These are phyloP conservation scores for Pyrgus malvae DNA, from an alignment of 2,888 invertebrate species.

Conservation along the genomic window DNA sequence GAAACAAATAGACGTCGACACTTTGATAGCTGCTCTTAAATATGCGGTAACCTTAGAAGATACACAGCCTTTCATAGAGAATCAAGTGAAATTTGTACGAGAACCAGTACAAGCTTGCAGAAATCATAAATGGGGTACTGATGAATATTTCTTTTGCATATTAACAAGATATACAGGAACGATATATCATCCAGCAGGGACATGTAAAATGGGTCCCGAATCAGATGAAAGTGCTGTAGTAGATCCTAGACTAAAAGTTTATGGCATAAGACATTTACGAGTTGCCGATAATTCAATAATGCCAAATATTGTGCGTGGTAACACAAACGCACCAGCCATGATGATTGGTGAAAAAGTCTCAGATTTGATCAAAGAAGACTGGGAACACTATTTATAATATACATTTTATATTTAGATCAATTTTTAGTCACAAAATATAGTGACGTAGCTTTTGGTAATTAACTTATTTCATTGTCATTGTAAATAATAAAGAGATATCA, in stretches of 20 bases:
- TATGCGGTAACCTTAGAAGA: constrained; percentile 79
- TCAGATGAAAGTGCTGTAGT: constrained; percentile 64
- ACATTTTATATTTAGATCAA: background rate
- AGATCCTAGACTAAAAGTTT: constrained; percentile 54
- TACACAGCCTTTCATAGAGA: constrained; percentile 77
- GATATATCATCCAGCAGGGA: constrained; percentile 74
- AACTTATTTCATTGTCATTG: background rate
- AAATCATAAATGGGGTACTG: constrained; percentile 76
- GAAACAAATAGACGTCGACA: constrained; percentile 81
- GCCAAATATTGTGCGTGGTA: constrained; percentile 89
- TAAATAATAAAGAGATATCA: background rate
- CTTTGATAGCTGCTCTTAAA: constrained; percentile 82
- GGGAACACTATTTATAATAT: constrained; percentile 36
- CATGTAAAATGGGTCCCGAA: constrained; percentile 65
- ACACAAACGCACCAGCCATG: constrained; percentile 90
- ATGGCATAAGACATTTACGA: constrained; percentile 74
- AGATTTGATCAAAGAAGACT: constrained; percentile 64
- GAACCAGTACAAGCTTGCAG: constrained; percentile 81
- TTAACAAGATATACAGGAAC: constrained; percentile 81
- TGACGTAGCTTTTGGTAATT: background rate
- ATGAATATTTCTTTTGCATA: constrained; percentile 85
- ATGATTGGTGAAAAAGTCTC: constrained; percentile 88
- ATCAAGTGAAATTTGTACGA: constrained; percentile 78
- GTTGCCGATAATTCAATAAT: constrained; percentile 91
- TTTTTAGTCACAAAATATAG: background rate